Conservation (phyloP, 2,888 invertebrate genomes). For the Aleiodes alternator region DNA sequence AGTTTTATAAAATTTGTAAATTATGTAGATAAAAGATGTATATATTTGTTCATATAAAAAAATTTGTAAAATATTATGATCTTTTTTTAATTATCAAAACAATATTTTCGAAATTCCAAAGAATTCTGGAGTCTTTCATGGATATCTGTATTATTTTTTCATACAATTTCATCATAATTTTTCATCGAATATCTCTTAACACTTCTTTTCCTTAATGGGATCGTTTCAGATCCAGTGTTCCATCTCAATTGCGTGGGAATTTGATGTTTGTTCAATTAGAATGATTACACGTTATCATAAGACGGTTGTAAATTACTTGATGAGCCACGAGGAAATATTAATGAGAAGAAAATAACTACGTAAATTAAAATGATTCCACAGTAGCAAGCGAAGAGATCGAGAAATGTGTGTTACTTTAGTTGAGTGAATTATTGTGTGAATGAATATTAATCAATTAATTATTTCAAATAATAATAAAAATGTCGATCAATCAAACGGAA, state of each 20-base stretch:
- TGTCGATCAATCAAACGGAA: constrained; percentile 38
- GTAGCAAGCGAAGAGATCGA: neutral
- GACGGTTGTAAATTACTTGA: constrained; percentile 46
- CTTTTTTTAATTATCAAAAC: too few relatives aligned
- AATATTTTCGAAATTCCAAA: too few relatives aligned
- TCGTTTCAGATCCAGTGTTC: neutral
- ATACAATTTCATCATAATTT: too few relatives aligned
- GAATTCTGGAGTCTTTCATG: too few relatives aligned
- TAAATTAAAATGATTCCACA: neutral
- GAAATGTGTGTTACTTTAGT: too few relatives aligned
- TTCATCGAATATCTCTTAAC: too few relatives aligned
- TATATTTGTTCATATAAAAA: constrained; percentile 27
- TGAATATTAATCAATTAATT: neutral
- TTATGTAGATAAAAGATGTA: constrained; percentile 51
- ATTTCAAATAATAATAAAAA: constrained; percentile 7
- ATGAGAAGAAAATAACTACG: neutral
- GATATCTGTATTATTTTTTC: too few relatives aligned
- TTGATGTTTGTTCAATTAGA: too few relatives aligned
- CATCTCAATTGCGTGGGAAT: neutral
- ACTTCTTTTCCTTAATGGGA: too few relatives aligned
- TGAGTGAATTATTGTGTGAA: too few relatives aligned
- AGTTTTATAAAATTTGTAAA: constrained; percentile 22
- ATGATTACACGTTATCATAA: constrained; percentile 48
- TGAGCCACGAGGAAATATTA: constrained; percentile 6
- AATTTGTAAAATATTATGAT: neutral